Conservation (phyloP, 1,140 invertebrate genomes). For the Glomeris maerens region DNA sequence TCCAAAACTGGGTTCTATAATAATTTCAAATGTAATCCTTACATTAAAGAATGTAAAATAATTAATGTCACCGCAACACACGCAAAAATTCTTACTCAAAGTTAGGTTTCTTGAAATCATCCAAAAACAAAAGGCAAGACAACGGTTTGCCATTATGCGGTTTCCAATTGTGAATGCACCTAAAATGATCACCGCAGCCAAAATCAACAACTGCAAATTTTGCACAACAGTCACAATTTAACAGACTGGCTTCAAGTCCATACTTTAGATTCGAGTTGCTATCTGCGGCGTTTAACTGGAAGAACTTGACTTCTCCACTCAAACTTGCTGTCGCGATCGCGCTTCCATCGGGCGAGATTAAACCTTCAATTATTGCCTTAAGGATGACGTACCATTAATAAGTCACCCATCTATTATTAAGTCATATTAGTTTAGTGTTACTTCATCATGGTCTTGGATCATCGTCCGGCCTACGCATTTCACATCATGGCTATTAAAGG, state of each 20-base stretch:
- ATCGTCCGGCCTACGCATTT: conserved; percentile 45
- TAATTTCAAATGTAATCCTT: too few relatives aligned
- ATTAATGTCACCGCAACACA: conserved; percentile 2
- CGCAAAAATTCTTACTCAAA: conserved; percentile 54
- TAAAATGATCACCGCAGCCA: conserved; percentile 17
- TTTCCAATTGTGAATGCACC: conserved; percentile 77
- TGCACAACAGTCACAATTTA: too few relatives aligned
- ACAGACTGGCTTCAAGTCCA: too few relatives aligned
- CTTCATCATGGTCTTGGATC: conserved; percentile 44
- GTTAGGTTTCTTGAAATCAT: conserved; percentile 68
- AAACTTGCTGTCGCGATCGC: conserved; percentile 72
- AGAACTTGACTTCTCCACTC: conserved; percentile 82
- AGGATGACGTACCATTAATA: too few relatives aligned
- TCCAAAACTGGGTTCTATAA: conserved; percentile 74
- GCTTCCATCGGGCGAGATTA: conserved; percentile 84
- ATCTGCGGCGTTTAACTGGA: conserved; percentile 65
- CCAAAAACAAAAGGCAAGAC: conserved; percentile 74
- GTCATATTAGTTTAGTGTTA: conserved; percentile 10
- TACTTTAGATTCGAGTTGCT: too few relatives aligned
- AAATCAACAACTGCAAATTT: too few relatives aligned
- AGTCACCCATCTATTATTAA: too few relatives aligned
- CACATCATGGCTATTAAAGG: conserved; percentile 34
- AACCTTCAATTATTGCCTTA: conserved; percentile 62
- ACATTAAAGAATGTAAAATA: conserved; percentile 3
- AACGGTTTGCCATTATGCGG: conserved; percentile 75